These are phyloP conservation scores for Patella caerulea DNA, from an alignment of 2,888 invertebrate genomes.

Conservation along the genomic window DNA sequence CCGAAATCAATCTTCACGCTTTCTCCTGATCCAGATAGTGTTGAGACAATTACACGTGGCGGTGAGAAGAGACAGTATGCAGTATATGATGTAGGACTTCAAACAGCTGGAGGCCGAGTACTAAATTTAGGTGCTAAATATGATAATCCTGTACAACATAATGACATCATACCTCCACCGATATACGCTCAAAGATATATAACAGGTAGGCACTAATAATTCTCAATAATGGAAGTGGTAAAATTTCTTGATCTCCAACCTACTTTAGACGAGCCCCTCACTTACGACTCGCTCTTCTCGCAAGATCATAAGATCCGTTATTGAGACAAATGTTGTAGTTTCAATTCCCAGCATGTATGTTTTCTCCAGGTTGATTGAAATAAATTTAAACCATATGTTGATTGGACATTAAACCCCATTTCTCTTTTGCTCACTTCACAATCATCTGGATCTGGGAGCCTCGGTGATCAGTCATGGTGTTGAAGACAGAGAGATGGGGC, in stretches of 20 bases:
- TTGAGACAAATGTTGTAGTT: no score
- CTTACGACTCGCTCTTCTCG: no score
- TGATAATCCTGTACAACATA: constrained; percentile 70
- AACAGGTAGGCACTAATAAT: constrained; percentile 59
- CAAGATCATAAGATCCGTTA: no score
- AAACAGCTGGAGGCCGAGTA: constrained; percentile 71
- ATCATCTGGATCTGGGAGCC: no score
- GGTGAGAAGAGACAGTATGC: constrained; percentile 80
- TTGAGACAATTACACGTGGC: constrained; percentile 75
- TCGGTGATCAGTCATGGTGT: no score
- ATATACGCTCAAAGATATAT: constrained; percentile 79
- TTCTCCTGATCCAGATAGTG: constrained; percentile 46
- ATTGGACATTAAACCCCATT: background rate
- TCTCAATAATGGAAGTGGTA: background rate
- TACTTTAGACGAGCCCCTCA: background rate
- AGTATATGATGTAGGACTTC: constrained; percentile 78
- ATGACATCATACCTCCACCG: constrained; percentile 74
- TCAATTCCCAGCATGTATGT: no score
- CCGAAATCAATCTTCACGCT: constrained; percentile 36
- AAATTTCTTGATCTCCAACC: background rate
- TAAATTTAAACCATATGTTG: no score
- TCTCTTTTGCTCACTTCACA: no score
- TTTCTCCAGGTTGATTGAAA: no score
- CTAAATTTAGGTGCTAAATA: constrained; percentile 80
- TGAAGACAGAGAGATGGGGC: no score